phyloP scores from a whole-genome alignment of 2,113 vertebrate species.

The Nymphicus hollandicus region DNA sequence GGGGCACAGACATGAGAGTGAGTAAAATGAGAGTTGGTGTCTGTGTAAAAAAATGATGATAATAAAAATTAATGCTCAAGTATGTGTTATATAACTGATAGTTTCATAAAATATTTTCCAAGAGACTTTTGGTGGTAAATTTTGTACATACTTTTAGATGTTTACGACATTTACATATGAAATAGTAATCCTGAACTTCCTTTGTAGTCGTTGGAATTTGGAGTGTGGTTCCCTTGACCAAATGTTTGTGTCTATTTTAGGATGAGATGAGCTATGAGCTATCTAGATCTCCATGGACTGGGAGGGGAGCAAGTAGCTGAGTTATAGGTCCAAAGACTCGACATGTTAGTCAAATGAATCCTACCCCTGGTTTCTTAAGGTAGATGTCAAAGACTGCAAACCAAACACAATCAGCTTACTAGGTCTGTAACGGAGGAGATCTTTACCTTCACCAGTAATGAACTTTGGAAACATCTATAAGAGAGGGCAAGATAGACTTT shows the following conservation, averaged over 20 bases:
- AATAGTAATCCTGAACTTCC: not conserved
- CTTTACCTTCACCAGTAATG: not conserved
- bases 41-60: not conserved
- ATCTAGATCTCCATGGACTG: not conserved
- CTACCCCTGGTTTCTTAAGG: not conserved
- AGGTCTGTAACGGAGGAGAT: not conserved
- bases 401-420: not conserved
- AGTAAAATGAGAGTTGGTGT: constrained; percentile 39
- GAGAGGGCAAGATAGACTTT: not conserved
- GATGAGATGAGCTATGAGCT: not conserved
- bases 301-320: not conserved
- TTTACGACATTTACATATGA: not conserved
- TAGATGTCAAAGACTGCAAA: not conserved
- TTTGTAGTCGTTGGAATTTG: not conserved
- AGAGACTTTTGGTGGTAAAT: not conserved
- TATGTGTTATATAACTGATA: not conserved
- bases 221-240: not conserved
- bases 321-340: not conserved
- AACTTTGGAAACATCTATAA: not conserved
- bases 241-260: not conserved
- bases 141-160: not conserved
- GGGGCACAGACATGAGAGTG: constrained; percentile 87
- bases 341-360: not conserved
- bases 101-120: not conserved
- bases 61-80: not conserved